Conservation (phyloP, 2,797 vertebrate species). For the Ctenosaura bakeri region DNA sequence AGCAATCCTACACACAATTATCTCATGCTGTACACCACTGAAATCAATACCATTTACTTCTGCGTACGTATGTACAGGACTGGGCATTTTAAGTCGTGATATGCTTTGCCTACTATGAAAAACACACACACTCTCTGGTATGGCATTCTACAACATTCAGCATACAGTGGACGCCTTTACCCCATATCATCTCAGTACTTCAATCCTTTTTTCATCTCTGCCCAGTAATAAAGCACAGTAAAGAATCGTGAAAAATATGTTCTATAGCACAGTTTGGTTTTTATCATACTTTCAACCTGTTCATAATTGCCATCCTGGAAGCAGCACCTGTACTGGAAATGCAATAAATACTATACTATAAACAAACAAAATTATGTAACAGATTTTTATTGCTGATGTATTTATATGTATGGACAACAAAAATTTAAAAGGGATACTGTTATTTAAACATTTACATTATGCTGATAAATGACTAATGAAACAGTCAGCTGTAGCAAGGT, state of each 20-base stretch:
- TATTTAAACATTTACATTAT: neutral
- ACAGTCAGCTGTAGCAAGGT: no score
- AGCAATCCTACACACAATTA: neutral
- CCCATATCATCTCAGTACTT: no score
- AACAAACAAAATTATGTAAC: neutral
- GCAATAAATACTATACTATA: neutral
- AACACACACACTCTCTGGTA: no score
- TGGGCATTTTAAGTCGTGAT: neutral
- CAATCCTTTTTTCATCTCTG: neutral
- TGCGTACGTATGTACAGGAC: neutral
- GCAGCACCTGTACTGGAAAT: neutral
- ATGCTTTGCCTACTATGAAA: neutral
- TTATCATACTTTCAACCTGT: neutral
- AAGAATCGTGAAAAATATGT: neutral
- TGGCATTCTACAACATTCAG: neutral
- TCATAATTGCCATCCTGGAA: neutral
- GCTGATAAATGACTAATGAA: neutral
- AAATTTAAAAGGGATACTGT: neutral
- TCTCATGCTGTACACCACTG: neutral
- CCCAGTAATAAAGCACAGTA: neutral
- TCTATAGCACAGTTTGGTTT: neutral
- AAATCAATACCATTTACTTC: neutral
- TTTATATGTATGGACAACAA: neutral
- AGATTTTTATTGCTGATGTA: neutral
- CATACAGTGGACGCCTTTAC: neutral